Conservation (phyloP, 2,888 invertebrate genomes). For the Sicus ferrugineus region DNA sequence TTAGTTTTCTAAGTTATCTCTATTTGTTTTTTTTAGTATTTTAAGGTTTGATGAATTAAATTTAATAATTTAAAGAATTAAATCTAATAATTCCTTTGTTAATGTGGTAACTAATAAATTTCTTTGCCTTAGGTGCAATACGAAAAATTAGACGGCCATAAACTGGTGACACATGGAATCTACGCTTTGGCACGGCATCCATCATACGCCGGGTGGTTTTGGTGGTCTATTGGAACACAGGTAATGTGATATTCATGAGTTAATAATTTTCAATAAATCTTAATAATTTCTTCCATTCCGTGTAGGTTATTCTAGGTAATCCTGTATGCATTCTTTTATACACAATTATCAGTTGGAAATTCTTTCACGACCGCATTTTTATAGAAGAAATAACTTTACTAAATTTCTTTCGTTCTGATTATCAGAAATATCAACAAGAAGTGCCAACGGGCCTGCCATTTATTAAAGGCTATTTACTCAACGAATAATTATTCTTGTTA, state of each 20-base stretch:
- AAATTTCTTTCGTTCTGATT: slow-evolving; percentile 90
- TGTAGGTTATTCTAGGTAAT: slow-evolving; percentile 77
- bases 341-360: slow-evolving; percentile 84
- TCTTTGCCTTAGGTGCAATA: slow-evolving; percentile 72
- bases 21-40: too few species aligned
- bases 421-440: slow-evolving; percentile 82
- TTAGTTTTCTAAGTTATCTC: too few species aligned
- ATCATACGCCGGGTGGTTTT: slow-evolving; percentile 98
- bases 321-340: slow-evolving; percentile 87
- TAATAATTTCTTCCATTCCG: too few species aligned
- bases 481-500: slow-evolving; percentile 36
- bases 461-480: slow-evolving; percentile 72
- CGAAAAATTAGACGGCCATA: slow-evolving; percentile 81
- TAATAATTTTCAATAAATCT: too few species aligned
- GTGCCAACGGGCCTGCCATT: slow-evolving; percentile 90
- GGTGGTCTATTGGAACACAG: slow-evolving; percentile 98
- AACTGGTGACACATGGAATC: slow-evolving; percentile 87
- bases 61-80: too few species aligned
- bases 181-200: slow-evolving; percentile 91
- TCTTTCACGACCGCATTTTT: slow-evolving; percentile 86
- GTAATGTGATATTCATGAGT: slow-evolving; percentile 65
- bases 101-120: neutral
- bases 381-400: slow-evolving; percentile 90
- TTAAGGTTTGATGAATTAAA: too few species aligned
- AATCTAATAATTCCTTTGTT: neutral